Evolutionary conservation across 1,140 invertebrate genomes (phyloP), one percentile per base, ranked within the genome.

Genomic region (Potamilus streckersoni): DNA sequence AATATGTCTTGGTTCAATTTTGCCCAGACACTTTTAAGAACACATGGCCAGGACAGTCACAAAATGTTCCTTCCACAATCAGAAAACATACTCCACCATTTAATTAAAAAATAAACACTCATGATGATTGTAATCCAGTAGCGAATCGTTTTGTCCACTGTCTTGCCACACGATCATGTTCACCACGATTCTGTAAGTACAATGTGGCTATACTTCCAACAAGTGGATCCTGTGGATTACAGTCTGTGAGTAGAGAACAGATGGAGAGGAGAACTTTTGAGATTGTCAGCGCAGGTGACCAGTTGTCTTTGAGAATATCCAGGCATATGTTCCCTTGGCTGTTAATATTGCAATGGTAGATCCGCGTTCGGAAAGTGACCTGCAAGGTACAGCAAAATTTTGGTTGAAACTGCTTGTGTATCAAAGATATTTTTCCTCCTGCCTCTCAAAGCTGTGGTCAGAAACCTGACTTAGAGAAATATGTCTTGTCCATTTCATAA

Each of bases 121-220:
- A 38, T 38, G 38, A 38, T 38, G 75, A 68, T 64, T 79, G 67
- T 31, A 82, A 69, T 75, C 95, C 97, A 92, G 96, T 97, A 73
- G 97, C 96, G 90, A 97, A 99, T 85, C 97, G 93, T 90, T 98
- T 98, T 83, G 97, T 99, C 98, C 98, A 99, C 80, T 98, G 93
- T 88, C 97, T 93, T 79, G 98, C 98, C 90, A 97, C 97, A 88
- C 96, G 94, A 92, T 99, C 98, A 87, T 99, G 97, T 90, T 99
- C 97, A 90, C 97, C 96, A 72, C 97, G 93, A 91, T 99, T 98
- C 90, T 97, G 96, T 81, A 98, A 92, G 92, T 98, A 99, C 92
- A 99, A 97, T 79, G 96, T 97, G 59, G 97, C 97, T 92, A 99
- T 99, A 90, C 96, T 98, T 73, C 97, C 97, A 60, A 99, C 98